Evolutionary conservation across 2,888 invertebrate genomes (phyloP), one percentile per base, ranked within the genome.

Genomic region (Cosmia trapezina): DNA sequence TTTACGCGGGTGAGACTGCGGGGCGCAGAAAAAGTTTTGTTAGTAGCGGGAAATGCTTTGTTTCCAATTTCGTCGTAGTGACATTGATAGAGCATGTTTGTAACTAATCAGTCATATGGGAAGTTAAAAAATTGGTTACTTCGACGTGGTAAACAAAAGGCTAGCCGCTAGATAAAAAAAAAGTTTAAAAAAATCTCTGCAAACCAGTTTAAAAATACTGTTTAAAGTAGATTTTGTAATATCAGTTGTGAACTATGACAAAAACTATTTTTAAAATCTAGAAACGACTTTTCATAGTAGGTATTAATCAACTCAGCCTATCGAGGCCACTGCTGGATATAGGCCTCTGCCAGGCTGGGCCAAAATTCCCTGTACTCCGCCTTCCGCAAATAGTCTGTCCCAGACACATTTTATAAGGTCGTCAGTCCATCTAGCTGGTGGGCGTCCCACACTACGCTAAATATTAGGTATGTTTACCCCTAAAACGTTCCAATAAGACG

Each of bases 41-140:
- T 17, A 19, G 49, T 37, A 17, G 11, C 19, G 14, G 47, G 19
- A 49, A 54, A 54, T 54, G n/a, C 12, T 73, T 47, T 62, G 43
- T 73, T 73, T 60, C 28, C 53, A 54, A 54, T 60, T 80, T 80
- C 12, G 86, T 81, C 69, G 47, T 66, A 57, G 53, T 83, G 70
- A 74, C 83, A 73, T 66, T 81, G 83, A 71, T 69, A 70, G 53
- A 79, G 64, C 76, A 63, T 63, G 81, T 76, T 70, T 70, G 53
- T 51, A 64, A 70, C 76, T 67, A 70, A 76, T 79, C 77, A 67
- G 49, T 76, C 61, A 76, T 45, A 54, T 41, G 17, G 6, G 37
- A 53, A 51, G 61, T 81, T 80, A 22, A 47, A 45, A 74, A 61
- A 68, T 45, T 74, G 60, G 43, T 56, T 37, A 45, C 28, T 45